Evolutionary conservation across 2,888 invertebrate species (phyloP).

Genomic region (Eupithecia abbreviata): DNA sequence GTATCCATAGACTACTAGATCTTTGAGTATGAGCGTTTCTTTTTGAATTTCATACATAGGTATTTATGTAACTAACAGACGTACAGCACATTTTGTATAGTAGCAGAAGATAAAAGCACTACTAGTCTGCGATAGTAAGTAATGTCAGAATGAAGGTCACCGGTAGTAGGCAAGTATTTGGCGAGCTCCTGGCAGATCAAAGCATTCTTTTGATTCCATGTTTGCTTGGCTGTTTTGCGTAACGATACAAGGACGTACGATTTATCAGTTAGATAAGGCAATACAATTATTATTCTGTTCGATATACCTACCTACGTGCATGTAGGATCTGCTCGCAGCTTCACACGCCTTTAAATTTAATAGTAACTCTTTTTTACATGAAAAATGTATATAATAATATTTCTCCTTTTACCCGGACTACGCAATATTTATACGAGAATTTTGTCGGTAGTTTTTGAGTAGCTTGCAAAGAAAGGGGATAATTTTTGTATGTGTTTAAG

Average conservation of each 20-base stretch:
- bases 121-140: constrained; percentile 16
- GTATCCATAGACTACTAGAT: neutral
- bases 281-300: constrained; percentile 13
- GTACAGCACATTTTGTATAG: constrained; percentile 8
- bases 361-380: neutral
- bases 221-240: constrained; percentile 32
- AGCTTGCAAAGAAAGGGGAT: no score
- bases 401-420: no score
- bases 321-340: neutral
- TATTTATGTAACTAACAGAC: neutral
- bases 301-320: neutral
- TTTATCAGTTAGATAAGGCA: constrained; percentile 11
- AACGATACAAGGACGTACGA: constrained; percentile 29
- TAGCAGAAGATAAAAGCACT: constrained; percentile 14
- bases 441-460: no score
- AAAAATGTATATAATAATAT: neutral
- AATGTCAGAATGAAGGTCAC: constrained; percentile 42
- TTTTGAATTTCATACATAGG: neutral
- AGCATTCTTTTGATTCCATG: constrained; percentile 30
- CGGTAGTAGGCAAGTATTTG: constrained; percentile 30
- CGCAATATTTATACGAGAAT: no score
- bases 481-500: no score
- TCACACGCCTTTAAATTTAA: neutral
- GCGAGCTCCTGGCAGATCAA: constrained; percentile 37
- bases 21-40: neutral